Base-by-base conservation (phyloP, 2,797 vertebrate genomes). In the Tragopan temminckii region DNA sequence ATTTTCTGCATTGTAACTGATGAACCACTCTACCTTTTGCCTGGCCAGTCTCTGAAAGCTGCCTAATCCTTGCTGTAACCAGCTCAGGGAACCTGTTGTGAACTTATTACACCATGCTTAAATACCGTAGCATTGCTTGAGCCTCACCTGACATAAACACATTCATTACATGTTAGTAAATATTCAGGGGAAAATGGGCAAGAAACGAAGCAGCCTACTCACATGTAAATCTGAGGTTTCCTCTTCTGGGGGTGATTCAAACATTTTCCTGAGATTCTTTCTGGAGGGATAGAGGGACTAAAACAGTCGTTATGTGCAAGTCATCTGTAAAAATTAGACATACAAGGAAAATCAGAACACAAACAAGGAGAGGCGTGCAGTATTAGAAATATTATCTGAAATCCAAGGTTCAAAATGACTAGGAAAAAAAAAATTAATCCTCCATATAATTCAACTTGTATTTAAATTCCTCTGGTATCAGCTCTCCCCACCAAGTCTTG, bases 401-500 rank as follows among this genome's bases (percentile, higher is more conserved):
- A 20, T 20, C 55, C 35, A 46, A 36, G n/a, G 15, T 83, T 82
- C 46, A 85, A 82, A 95, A 89, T 13, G 0, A 83, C 80, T 64
- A 83, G 64, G 80, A 58, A 81, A 94, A 52, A 25, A 7, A 84
- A 85, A 72, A 72, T 25, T 24, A 71, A 7, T 52, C 40, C 36
- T 46, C 33, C 29, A 62, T 4, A 7, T 81, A 79, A 74, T 27
- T 38, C 75, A 57, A 17, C 19, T 2, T 17, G 8, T 70, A 77
- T 57, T 75, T 89, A 79, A 66, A 62, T 74, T 88, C 58, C 48
- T 89, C 78, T 89, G 75, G 46, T 90, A 77, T 89, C 93, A 95
- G 90, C 50, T 90, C 80, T 96, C 58, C 63, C 82, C 84, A 89
- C 79, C 67, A 95, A 91, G 93, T 71, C 92, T 95, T 77, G 59